Base-by-base conservation (phyloP, 2,888 invertebrate genomes). In the Sialis lutaria region DNA sequence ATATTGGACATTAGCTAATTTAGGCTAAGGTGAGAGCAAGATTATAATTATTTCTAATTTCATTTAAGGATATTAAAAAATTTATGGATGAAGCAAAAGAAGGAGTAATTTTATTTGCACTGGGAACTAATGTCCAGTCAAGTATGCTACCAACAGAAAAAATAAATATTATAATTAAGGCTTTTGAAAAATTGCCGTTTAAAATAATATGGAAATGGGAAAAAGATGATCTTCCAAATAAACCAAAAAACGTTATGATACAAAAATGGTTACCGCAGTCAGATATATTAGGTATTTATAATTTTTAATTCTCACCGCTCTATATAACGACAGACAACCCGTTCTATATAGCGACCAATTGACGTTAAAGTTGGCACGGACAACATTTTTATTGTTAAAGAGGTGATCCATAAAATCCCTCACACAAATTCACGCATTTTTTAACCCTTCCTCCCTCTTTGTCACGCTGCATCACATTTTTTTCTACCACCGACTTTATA, bases 181-280 rank as follows among this genome's bases (percentile, higher is more conserved):
- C 58, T 6, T 65, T 67, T 51, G 50, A 54, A 1, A 56, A 55
- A 45, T 48, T 67, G 42, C 56, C 57, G 31, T 60, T 63, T 50
- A 55, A 55, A 6, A 58, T 65, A 5, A 34, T 65, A 8, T 63
- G 61, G 62, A 62, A 61, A 53, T 60, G 55, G 53, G 59, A 60
- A 49, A 51, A 53, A 2, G 59, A 58, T 10, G 47, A 40, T 13
- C 51, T 58, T 47, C 41, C 52, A 5, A 54, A 56, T 45, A 41
- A 62, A 12, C 60, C 64, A 1, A 45, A 51, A 22, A 65, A 66
- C 51, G 61, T 67, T 0, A 55, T 58, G 45, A 43, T 61, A 2
- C 50, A 49, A 12, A 57, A 59, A 45, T 65, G 63, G 63, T 52
- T 62, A 9, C 62, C 64, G 1, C 65, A 65, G 51, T 59, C 58